phyloP scores from a whole-genome alignment of 2,888 invertebrate species.

The Acanthococcus lagerstroemiae region DNA sequence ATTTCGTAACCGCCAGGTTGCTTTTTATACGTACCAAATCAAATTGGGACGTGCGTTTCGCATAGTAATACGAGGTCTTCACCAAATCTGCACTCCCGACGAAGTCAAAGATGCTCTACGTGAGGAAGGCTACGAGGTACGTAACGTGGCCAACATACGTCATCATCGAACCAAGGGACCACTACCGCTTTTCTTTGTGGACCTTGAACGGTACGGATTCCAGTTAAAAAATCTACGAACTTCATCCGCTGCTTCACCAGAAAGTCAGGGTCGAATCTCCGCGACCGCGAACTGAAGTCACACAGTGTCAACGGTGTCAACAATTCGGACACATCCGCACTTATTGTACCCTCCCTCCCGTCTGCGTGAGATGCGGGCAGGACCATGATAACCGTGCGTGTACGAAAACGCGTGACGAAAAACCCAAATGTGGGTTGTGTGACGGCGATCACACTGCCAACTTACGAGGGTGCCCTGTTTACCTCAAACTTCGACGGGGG shows the following conservation, averaged over 20 bases:
- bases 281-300: background rate
- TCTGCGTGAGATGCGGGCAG: background rate
- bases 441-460: background rate
- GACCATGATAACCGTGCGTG: background rate
- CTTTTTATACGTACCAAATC: no score
- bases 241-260: background rate
- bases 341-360: background rate
- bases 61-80: no score
- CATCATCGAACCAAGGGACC: no score
- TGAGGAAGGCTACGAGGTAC: no score
- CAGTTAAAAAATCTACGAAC: slow-evolving; percentile 34
- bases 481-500: background rate
- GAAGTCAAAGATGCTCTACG: background rate
- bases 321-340: background rate
- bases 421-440: background rate
- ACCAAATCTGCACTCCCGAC: no score
- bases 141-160: no score
- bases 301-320: background rate
- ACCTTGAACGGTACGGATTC: slow-evolving; percentile 35
- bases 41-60: no score
- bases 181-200: slow-evolving; percentile 37
- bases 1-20: no score
- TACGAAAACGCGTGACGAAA: background rate
- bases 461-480: background rate
- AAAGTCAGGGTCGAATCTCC: background rate